Evolutionary conservation across 2,797 vertebrate genomes (phyloP), one percentile per base, ranked within the genome.

Genomic region (Aphelocoma californica): DNA sequence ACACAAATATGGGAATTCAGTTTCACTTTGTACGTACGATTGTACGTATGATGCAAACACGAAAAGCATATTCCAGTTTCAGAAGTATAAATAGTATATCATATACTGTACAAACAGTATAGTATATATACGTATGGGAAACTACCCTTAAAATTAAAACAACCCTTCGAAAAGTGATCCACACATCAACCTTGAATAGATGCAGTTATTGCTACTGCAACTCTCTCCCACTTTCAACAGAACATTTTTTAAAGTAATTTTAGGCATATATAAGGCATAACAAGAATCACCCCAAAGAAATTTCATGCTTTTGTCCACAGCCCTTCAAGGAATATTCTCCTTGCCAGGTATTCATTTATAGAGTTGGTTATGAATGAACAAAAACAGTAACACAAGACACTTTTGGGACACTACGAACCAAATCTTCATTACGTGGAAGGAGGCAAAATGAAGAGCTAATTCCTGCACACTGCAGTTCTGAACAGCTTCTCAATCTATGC

Each of bases 401-500:
- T 73, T 93, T 47, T 66, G 73, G 65, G 81, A 94, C 51, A 53
- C 47, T 38, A 70, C 0, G 2, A 67, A 94, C 69, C 62, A 74
- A 84, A 92, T 67, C 69, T 95, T 93, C 85, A 93, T 90, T 90
- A 92, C 10, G 2, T n/a, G 31, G 57, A 53, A 93, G 70, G 7
- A 93, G 77, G 65, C 48, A 87, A 90, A 93, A 87, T 10, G 48
- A 95, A 95, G 77, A 95, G 65, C 58, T 88, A 95, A 87, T 90
- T 87, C 90, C 89, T 81, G 58, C 81, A 95, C 50, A 32, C 57
- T 1, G 1, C 72, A 83, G 48, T 50, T 91, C 90, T 75, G 58
- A 86, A 78, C 24, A 44, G 54, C 31, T 87, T 89, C 48, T 77
- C 14, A 12, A 65, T n/a, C 57, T 83, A 10, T 32, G 14, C 48